phyloP scores from a whole-genome alignment of 1,140 invertebrate genomes.

The Aphis craccivora region DNA sequence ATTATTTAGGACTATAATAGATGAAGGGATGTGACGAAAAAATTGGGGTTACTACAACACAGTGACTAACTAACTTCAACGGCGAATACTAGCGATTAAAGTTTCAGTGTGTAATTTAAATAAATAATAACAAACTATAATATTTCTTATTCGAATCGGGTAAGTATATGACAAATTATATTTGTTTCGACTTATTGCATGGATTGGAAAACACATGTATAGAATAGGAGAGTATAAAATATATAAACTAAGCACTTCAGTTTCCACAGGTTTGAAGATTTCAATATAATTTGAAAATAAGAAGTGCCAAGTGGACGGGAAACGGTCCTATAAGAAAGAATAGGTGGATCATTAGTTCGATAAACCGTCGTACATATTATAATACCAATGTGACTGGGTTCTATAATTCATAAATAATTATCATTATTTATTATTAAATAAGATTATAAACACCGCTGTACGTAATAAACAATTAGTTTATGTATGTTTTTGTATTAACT shows the following conservation, averaged over 20 bases:
- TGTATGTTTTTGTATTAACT: neutral
- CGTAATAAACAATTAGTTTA: neutral
- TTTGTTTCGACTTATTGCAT: neutral
- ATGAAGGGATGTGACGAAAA: neutral
- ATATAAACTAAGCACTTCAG: neutral
- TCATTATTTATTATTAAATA: neutral
- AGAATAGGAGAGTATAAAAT: neutral
- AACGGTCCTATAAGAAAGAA: too few species aligned
- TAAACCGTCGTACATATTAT: too few species aligned
- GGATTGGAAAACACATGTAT: neutral
- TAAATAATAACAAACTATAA: neutral
- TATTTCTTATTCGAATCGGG: neutral
- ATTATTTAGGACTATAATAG: neutral
- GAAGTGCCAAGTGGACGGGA: neutral
- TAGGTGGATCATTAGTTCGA: too few species aligned
- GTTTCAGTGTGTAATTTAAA: neutral
- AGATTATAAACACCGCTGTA: neutral
- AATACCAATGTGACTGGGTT: neutral
- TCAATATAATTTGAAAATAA: neutral
- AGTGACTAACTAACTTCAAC: neutral
- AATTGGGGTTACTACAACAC: neutral
- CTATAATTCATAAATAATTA: neutral
- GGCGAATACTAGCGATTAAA: neutral
- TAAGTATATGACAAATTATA: neutral
- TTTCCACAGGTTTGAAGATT: too few species aligned